Percentiles rank a stretch among this genome's conserved stretches.
Conservation (phyloP, 2,113 vertebrate species). For the Perca flavescens region DNA sequence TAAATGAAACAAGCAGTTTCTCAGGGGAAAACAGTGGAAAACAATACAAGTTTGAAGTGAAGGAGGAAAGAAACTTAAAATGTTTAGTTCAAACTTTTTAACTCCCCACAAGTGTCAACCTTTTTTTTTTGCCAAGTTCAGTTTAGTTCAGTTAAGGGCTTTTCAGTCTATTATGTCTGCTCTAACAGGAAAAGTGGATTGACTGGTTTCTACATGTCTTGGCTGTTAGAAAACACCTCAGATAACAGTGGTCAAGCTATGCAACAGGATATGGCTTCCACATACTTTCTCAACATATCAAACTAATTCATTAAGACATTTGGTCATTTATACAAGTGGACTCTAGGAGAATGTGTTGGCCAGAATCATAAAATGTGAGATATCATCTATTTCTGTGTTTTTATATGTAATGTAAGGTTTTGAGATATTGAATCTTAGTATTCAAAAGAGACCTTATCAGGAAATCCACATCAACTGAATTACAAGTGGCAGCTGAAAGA, state of each 20-base stretch:
- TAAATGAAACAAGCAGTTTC: background rate
- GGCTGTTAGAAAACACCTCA: conserved; percentile 39
- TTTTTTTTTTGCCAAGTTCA: background rate
- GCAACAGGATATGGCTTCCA: conserved; percentile 18
- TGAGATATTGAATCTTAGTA: conserved; percentile 21
- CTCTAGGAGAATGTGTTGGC: background rate
- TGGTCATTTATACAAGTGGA: conserved; percentile 6
- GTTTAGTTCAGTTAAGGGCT: background rate
- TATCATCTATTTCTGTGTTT: conserved; percentile 15
- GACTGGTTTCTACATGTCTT: conserved; percentile 39
- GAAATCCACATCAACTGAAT: conserved; percentile 16
- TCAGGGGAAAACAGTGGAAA: background rate
- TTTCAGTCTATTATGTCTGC: background rate
- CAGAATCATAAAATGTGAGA: background rate
- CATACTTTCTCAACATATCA: conserved; percentile 4
- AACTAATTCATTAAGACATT: conserved; percentile 16
- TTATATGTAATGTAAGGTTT: background rate
- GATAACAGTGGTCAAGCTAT: conserved; percentile 39
- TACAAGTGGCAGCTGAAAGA: conserved; percentile 1
- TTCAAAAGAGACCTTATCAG: conserved; percentile 36
- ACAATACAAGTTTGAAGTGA: background rate
- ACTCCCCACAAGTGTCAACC: background rate
- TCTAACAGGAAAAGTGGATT: conserved; percentile 35
- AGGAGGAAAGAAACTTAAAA: background rate
- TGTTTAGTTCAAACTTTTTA: background rate